These are phyloP conservation scores for Otocyon megalotis DNA, from an alignment of 2,113 vertebrate genomes.

Conservation along the genomic window DNA sequence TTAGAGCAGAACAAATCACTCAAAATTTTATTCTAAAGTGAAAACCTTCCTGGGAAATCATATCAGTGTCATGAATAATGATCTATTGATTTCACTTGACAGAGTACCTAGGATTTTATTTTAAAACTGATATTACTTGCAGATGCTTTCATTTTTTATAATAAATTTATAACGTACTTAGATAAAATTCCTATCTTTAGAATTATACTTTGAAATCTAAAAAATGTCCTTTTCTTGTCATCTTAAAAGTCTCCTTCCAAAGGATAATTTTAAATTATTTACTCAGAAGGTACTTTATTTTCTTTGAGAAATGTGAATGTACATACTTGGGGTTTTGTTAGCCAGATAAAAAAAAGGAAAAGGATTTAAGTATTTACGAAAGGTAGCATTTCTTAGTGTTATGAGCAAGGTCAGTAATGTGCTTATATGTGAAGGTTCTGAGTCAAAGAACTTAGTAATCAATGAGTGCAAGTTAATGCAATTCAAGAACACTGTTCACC, in stretches of 20 bases:
- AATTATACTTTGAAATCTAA: constrained; percentile 38
- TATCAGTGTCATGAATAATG: not conserved
- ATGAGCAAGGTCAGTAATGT: not conserved
- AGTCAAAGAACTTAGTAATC: not conserved
- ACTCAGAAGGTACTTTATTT: constrained; percentile 9
- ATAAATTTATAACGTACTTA: not conserved
- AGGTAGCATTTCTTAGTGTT: not conserved
- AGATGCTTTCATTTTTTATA: not conserved
- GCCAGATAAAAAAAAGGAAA: not conserved
- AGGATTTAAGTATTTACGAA: constrained; percentile 29
- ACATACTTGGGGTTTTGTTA: constrained; percentile 33
- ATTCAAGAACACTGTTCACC: not conserved
- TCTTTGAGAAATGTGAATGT: not conserved
- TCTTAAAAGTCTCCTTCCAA: not conserved
- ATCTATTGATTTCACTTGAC: constrained; percentile 29
- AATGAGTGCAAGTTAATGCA: not conserved
- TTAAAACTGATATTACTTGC: constrained; percentile 17
- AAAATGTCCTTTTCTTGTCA: not conserved
- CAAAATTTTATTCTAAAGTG: constrained; percentile 32
- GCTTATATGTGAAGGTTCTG: not conserved
- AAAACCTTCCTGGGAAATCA: constrained; percentile 15
- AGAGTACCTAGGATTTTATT: constrained; percentile 42
- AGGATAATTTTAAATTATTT: constrained; percentile 16
- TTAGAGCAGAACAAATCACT: constrained; percentile 44
- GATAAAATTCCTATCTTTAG: not conserved